These are phyloP conservation scores for Steromphala cineraria DNA, from an alignment of 2,888 invertebrate genomes.

Conservation along the genomic window DNA sequence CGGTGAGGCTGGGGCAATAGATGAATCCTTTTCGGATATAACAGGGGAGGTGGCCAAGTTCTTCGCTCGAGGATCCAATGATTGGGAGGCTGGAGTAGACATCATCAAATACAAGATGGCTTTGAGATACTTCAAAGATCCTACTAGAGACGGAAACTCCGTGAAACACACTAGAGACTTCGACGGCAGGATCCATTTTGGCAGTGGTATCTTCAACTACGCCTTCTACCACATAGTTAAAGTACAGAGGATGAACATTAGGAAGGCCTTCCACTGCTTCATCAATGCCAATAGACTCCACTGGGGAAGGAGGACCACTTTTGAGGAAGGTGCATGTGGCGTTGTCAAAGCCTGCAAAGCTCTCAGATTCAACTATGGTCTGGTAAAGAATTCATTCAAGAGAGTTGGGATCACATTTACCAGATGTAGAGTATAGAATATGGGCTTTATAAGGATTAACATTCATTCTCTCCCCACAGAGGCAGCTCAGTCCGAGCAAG, in stretches of 20 bases:
- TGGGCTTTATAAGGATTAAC: no score
- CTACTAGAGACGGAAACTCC: constrained; percentile 44
- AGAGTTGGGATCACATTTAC: constrained; percentile 42
- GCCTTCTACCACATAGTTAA: constrained; percentile 37
- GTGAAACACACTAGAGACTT: constrained; percentile 41
- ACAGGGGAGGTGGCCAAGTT: constrained; percentile 45
- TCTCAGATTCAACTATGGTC: constrained; percentile 31
- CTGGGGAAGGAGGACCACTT: constrained; percentile 40
- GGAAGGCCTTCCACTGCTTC: constrained; percentile 43
- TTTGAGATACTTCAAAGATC: constrained; percentile 38
- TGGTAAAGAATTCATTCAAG: constrained; percentile 36
- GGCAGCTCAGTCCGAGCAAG: no score
- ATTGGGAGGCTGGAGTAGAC: constrained; percentile 38
- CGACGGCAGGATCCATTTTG: constrained; percentile 40
- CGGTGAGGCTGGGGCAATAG: constrained; percentile 41
- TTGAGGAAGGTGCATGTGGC: constrained; percentile 47
- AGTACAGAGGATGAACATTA: constrained; percentile 1
- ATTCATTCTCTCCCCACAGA: no score
- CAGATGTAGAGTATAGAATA: constrained; percentile 25
- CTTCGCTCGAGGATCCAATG: constrained; percentile 27
- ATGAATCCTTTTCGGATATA: constrained; percentile 50
- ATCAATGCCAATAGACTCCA: constrained; percentile 46
- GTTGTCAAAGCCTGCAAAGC: constrained; percentile 48
- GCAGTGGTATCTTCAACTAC: constrained; percentile 51
- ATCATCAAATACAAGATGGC: constrained; percentile 23